Evolutionary conservation across 2,113 vertebrate genomes (phyloP).

Genomic region (Gorsachius goisagi): DNA sequence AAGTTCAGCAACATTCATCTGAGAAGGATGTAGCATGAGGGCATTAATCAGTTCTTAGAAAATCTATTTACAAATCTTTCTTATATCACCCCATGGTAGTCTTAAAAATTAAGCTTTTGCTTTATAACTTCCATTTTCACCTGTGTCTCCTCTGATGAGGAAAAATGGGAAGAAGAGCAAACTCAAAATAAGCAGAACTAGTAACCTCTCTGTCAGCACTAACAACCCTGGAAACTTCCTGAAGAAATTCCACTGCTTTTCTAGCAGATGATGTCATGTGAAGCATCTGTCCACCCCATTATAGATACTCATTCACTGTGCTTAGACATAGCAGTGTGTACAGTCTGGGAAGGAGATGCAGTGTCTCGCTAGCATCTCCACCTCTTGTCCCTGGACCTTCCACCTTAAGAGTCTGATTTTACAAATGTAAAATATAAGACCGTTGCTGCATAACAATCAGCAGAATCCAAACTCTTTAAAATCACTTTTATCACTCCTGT

Average conservation of each 20-base stretch:
- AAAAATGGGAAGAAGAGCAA: not conserved
- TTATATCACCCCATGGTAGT: not conserved
- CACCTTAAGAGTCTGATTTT: not conserved
- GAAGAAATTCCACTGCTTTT: not conserved
- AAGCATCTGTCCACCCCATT: not conserved
- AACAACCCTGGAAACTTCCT: not conserved
- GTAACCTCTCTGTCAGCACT: not conserved
- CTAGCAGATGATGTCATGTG: accelerated
- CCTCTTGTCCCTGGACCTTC: not conserved
- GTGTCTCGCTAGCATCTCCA: not conserved
- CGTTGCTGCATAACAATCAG: not conserved
- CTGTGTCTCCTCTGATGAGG: not conserved
- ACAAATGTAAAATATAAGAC: not conserved
- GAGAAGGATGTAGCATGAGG: not conserved
- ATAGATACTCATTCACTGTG: not conserved
- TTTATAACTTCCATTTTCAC: not conserved
- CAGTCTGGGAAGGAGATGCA: not conserved
- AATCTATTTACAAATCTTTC: not conserved
- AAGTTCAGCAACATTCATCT: not conserved
- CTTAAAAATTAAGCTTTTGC: not conserved
- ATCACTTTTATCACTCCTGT: not conserved
- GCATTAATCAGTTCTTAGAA: not conserved
- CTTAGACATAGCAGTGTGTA: not conserved
- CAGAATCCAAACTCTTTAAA: not conserved
- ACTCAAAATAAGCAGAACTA: not conserved